Percentiles rank a stretch among this genome's conserved stretches.
These are phyloP conservation scores for Campodea augens DNA, from an alignment of 1,140 invertebrate genomes.

Conservation along the genomic window DNA sequence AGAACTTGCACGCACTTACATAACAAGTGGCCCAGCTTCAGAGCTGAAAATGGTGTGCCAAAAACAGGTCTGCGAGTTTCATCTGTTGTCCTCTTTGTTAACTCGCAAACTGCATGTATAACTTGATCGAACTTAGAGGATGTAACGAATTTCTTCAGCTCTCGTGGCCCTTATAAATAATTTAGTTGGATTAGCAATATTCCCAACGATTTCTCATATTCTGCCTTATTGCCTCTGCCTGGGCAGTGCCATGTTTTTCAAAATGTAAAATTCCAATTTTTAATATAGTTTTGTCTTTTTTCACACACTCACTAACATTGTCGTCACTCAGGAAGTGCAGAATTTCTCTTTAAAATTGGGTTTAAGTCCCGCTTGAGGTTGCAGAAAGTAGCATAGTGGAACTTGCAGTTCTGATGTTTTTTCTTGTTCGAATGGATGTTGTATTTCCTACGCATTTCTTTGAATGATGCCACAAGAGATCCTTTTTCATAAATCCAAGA, in stretches of 20 bases:
- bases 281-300: neutral
- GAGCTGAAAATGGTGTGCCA: neutral
- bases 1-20: neutral
- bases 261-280: neutral
- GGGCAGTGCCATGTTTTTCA: neutral
- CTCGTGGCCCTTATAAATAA: neutral
- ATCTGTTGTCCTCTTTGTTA: neutral
- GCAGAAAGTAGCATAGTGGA: too few relatives aligned
- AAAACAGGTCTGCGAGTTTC: too few relatives aligned
- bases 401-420: too few relatives aligned
- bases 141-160: neutral
- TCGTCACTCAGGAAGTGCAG: neutral
- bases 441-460: neutral
- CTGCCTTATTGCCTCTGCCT: neutral
- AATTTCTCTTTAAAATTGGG: neutral
- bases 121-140: neutral
- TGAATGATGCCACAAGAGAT: neutral
- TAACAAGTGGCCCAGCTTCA: neutral
- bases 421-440: neutral
- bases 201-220: neutral
- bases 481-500: neutral
- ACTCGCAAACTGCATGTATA: neutral
- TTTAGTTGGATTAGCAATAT: neutral
- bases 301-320: neutral
- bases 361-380: neutral